Evolutionary conservation across 2,888 invertebrate genomes (phyloP).

Genomic region (Temnothorax rugatulus): DNA sequence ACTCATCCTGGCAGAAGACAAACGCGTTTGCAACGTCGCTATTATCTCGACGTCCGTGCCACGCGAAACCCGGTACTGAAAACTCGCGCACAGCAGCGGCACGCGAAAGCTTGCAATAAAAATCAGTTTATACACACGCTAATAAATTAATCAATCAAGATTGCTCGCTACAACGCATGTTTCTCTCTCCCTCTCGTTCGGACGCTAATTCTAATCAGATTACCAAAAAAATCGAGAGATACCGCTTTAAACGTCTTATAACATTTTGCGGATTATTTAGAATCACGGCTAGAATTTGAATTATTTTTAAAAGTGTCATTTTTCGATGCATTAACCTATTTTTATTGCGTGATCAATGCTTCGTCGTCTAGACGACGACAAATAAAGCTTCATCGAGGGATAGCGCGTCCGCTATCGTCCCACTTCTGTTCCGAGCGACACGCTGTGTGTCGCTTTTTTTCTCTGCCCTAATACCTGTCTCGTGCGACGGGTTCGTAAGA

Average conservation of each 20-base stretch:
- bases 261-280: neutral
- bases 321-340: neutral
- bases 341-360: neutral
- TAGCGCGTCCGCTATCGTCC: conserved; percentile 3
- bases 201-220: neutral
- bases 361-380: neutral
- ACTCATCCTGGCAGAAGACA: neutral
- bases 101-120: neutral
- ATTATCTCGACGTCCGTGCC: neutral
- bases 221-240: neutral
- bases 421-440: conserved; percentile 10
- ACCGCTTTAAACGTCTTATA: neutral
- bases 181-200: neutral
- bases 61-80: neutral
- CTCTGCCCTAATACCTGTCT: conserved; percentile 67
- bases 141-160: neutral
- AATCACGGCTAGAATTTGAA: neutral
- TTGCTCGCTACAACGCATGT: neutral
- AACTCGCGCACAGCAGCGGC: neutral
- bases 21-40: neutral
- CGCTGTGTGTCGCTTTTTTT: conserved; percentile 25
- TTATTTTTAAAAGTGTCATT: neutral
- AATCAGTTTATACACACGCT: neutral
- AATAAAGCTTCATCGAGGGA: conserved; percentile 7
- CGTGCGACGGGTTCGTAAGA: conserved; percentile 59